Percentiles rank a stretch among this genome's conserved stretches.
Evolutionary conservation across 2,113 vertebrate species (phyloP).

Genomic region (Rhinolophus sinicus): DNA sequence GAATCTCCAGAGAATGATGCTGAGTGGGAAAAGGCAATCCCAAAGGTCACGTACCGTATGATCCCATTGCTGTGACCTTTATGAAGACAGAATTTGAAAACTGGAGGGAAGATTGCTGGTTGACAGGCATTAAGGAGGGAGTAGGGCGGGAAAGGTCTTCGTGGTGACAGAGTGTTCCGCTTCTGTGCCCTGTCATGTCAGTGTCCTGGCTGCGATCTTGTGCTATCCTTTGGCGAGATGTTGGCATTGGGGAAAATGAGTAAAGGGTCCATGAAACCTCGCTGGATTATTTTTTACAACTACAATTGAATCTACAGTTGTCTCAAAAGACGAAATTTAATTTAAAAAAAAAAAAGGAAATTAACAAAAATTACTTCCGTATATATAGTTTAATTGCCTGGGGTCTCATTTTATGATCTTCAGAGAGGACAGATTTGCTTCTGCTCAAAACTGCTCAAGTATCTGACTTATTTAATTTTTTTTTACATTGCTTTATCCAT

Average conservation of each 20-base stretch:
- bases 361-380: not conserved
- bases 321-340: not conserved
- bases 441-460: not conserved
- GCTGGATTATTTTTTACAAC: not conserved
- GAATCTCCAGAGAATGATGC: not conserved
- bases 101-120: no score
- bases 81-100: not conserved
- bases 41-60: not conserved
- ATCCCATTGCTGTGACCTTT: not conserved
- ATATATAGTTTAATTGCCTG: not conserved
- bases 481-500: not conserved
- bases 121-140: not conserved
- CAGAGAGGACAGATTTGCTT: not conserved
- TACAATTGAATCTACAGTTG: not conserved
- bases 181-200: accelerated
- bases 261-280: accelerated
- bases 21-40: not conserved
- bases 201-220: not conserved
- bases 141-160: not conserved
- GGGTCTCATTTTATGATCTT: not conserved
- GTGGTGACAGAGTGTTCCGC: not conserved
- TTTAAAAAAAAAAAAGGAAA: not conserved
- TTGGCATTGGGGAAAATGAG: no score
- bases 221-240: not conserved
- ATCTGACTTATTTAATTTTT: no score